These are phyloP conservation scores for Drosophila orosa DNA, from an alignment of 1,140 invertebrate species.

Conservation along the genomic window DNA sequence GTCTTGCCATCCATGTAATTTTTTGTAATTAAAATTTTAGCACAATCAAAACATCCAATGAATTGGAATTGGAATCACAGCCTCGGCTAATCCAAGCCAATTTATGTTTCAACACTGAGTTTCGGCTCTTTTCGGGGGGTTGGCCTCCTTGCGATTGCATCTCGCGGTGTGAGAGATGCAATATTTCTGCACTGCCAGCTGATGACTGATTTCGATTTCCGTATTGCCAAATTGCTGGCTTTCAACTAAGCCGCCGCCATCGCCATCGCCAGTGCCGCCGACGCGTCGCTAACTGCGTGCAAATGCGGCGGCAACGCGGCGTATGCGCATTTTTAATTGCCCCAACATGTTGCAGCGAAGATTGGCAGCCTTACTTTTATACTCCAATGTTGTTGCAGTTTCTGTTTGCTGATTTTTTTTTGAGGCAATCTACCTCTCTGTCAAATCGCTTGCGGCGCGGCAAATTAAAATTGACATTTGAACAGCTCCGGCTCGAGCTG, in stretches of 20 bases:
- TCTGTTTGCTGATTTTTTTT: conserved; percentile 14
- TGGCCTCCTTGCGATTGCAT: conserved; percentile 38
- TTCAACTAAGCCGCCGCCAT: conserved; percentile 65
- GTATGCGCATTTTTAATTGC: conserved; percentile 83
- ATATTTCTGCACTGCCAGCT: conserved; percentile 46
- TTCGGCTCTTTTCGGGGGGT: conserved; percentile 24
- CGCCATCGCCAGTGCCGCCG: conserved; percentile 31
- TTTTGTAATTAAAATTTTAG: conserved; percentile 27
- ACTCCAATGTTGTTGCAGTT: conserved; percentile 9
- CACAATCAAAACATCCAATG: conserved; percentile 44
- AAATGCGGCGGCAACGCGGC: conserved; percentile 63
- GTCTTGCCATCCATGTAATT: conserved; percentile 12
- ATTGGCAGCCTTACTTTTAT: conserved; percentile 60
- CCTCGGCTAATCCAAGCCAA: conserved; percentile 6
- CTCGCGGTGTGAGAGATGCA: conserved; percentile 44
- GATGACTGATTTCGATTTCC: conserved; percentile 71
- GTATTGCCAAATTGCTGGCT: conserved; percentile 67
- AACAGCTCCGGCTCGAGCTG: conserved; percentile 51
- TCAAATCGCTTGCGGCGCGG: conserved; percentile 57
- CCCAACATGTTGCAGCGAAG: conserved; percentile 74
- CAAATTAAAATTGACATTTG: conserved; percentile 82
- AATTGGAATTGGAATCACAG: conserved; percentile 39
- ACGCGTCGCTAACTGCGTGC: conserved; percentile 52
- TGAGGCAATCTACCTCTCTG: conserved; percentile 50
- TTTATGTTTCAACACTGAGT: conserved; percentile 24